phyloP scores from a whole-genome alignment of 2,888 invertebrate genomes.

The Hirtodrosophila cameraria region DNA sequence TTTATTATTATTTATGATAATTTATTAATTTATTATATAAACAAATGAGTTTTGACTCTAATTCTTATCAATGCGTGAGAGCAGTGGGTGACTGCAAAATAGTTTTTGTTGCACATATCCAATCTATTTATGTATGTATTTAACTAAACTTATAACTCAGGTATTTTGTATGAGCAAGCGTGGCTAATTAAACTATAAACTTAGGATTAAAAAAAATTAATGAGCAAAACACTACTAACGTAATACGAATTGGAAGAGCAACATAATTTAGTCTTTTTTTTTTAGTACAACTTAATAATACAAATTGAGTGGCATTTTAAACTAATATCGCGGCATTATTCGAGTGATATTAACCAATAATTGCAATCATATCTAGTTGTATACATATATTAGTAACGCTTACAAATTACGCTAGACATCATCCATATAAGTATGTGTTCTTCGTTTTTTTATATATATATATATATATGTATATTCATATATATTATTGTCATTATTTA shows the following conservation, averaged over 20 bases:
- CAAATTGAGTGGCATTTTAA: conserved; percentile 41
- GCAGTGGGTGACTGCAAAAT: conserved; percentile 31
- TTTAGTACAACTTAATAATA: conserved; percentile 63
- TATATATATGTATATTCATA: conserved; percentile 57
- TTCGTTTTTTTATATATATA: conserved; percentile 31
- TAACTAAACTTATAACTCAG: conserved; percentile 58
- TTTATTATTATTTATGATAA: conserved; percentile 18
- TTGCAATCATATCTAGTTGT: conserved; percentile 30
- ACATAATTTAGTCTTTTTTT: conserved; percentile 78
- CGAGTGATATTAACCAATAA: conserved; percentile 29
- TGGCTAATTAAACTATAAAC: conserved; percentile 73
- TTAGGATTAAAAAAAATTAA: conserved; percentile 46
- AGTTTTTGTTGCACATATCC: conserved; percentile 45
- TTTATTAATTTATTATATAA: conserved; percentile 40
- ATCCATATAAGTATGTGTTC: conserved; percentile 29
- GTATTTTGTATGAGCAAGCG: conserved; percentile 75
- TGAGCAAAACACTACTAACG: conserved; percentile 45
- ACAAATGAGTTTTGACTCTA: conserved; percentile 66
- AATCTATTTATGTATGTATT: conserved; percentile 26
- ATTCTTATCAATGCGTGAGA: conserved; percentile 42
- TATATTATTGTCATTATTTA: conserved; percentile 80
- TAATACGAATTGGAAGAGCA: conserved; percentile 74
- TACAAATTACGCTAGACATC: conserved; percentile 67
- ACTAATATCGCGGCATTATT: conserved; percentile 72
- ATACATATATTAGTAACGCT: conserved; percentile 58